Evolutionary conservation across 2,113 vertebrate genomes (phyloP), one percentile per base, ranked within the genome.

Genomic region (Megaceryle torquata): DNA sequence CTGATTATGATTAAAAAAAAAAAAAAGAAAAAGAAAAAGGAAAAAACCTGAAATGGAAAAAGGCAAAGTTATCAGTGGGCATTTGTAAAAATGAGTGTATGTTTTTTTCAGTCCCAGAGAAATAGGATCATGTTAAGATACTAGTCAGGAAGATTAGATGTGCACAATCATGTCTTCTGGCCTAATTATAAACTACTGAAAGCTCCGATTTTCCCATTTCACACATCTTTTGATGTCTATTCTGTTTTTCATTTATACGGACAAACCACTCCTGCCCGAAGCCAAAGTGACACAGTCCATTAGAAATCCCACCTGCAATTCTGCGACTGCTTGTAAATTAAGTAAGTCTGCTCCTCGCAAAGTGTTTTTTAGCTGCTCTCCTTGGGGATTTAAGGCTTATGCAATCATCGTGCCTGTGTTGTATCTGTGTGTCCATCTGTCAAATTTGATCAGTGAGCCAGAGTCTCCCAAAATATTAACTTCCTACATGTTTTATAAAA

Each of bases 251-350:
- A 13, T 70, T 70, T 63, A 0, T 3, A 24, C 43, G 71, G 61
- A n/a, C 26, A 60, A 29, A 21, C 9, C 53, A 13, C 15, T 71
- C 31, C 65, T 63, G 87, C 21, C 41, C 64, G 53, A 67, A 82
- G 29, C 43, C 82, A 91, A 43, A 86, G 56, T 60, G 61, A n/a
- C 74, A 20, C 1, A 25, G 39, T 6, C 64, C 80, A 2, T 22
- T 37, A 85, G 78, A 91, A 85, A 87, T 41, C 87, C 75, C 85
- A 92, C 94, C 81, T 94, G 83, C 29, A 61, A 11, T 65, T 74
- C 67, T 89, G 43, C 26, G 35, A n/a, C 13, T 33, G 65, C 83
- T 80, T 44, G 57, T 31, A n/a, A 31, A 78, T 63, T 56, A 37
- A 63, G 53, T 6, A 83, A 86, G 57, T 16, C 82, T 82, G 39